A percentile compares a stretch with the other conserved stretches of the same genome.
Evolutionary conservation across 2,888 invertebrate genomes (phyloP).

Genomic region (Ommatoiulus sabulosus): DNA sequence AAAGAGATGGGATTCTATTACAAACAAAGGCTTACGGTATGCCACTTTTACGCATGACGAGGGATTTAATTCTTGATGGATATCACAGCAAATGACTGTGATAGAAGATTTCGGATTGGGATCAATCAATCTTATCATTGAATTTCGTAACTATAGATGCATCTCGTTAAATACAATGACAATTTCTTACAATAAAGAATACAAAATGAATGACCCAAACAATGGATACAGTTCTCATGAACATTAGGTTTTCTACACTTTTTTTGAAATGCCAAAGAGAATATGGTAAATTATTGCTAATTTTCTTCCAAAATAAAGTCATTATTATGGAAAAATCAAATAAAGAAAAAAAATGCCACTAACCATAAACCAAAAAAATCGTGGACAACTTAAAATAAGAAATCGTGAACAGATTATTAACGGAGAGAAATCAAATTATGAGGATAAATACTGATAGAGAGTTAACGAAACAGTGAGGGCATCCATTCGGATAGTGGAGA

Average conservation of each 20-base stretch:
- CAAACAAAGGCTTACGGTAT: background rate
- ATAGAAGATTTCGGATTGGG: background rate
- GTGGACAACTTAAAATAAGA: background rate
- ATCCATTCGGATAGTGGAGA: background rate
- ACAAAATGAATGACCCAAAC: background rate
- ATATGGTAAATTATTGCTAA: background rate
- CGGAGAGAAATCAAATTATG: background rate
- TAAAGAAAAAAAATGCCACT: background rate
- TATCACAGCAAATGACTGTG: background rate
- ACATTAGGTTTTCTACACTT: background rate
- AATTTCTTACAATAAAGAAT: background rate
- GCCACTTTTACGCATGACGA: too few relatives aligned
- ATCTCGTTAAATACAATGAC: background rate
- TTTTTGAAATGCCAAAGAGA: background rate
- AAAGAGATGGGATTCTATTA: too few relatives aligned
- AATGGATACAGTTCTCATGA: background rate
- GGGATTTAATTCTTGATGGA: background rate
- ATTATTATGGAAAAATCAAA: too few relatives aligned
- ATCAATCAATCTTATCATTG: background rate
- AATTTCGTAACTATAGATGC: background rate
- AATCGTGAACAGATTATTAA: background rate
- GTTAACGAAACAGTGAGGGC: slow-evolving; percentile 4
- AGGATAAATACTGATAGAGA: background rate
- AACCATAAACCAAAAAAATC: background rate
- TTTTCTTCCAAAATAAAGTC: too few relatives aligned